Percentiles rank a stretch among this genome's conserved stretches.
phyloP scores from a whole-genome alignment of 2,797 vertebrate genomes.

The Notolepis coatsorum region DNA sequence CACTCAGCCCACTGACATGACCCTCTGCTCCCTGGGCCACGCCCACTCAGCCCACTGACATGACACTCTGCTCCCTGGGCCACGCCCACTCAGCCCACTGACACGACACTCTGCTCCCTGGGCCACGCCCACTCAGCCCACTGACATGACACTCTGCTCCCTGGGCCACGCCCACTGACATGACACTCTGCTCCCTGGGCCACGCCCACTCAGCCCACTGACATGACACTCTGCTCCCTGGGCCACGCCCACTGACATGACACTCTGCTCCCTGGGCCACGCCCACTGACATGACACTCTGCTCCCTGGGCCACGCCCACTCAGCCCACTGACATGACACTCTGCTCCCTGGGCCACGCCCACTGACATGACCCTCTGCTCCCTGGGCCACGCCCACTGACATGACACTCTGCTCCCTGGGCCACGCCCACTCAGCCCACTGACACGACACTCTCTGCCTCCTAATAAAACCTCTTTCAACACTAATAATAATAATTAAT shows the following conservation, averaged over 20 bases:
- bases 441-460: too few relatives aligned
- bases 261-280: too few relatives aligned
- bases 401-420: conserved; percentile 23
- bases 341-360: conserved; percentile 12
- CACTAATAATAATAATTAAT: conserved; percentile 6
- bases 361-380: not conserved
- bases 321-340: conserved; percentile 24
- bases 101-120: not conserved
- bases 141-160: conserved; percentile 16
- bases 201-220: conserved; percentile 30
- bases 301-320: conserved; percentile 31
- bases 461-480: too few relatives aligned
- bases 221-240: conserved; percentile 18
- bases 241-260: too few relatives aligned
- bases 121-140: conserved; percentile 31
- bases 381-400: conserved; percentile 28
- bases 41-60: conserved; percentile 18
- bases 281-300: conserved; percentile 28
- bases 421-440: conserved; percentile 34
- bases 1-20: conserved; percentile 23
- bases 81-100: conserved; percentile 30
- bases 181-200: conserved; percentile 17
- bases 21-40: conserved; percentile 38
- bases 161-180: conserved; percentile 9
- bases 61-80: conserved; percentile 24